Evolutionary conservation across 2,888 invertebrate genomes (phyloP).

Genomic region (Ganaspis brasiliensis): DNA sequence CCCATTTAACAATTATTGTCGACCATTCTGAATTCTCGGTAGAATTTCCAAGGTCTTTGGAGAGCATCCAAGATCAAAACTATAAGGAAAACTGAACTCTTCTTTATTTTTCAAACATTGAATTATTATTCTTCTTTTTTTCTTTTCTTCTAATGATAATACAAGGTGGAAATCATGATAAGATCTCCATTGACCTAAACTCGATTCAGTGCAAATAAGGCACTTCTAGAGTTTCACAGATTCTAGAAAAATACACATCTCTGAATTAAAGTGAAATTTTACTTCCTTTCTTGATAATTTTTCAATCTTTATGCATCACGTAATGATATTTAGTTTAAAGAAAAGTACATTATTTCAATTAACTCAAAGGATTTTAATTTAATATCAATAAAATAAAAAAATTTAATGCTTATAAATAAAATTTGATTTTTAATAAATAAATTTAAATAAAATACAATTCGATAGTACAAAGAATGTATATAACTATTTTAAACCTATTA

Average conservation of each 20-base stretch:
- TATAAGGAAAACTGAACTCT: neutral
- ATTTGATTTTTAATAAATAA: too few species aligned
- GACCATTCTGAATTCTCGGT: conserved; percentile 33
- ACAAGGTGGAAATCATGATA: neutral
- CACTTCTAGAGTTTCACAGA: neutral
- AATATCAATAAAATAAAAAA: too few species aligned
- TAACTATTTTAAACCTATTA: too few species aligned
- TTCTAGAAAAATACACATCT: neutral
- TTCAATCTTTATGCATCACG: neutral
- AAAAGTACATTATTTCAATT: too few species aligned
- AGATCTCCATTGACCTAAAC: neutral
- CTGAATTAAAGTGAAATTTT: neutral
- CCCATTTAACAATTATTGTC: conserved; percentile 50
- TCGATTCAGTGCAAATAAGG: neutral
- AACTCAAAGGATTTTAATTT: too few species aligned
- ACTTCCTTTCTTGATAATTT: neutral
- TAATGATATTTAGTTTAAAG: too few species aligned
- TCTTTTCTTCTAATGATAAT: neutral
- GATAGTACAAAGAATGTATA: too few species aligned
- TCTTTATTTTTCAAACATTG: neutral
- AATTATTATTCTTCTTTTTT: neutral
- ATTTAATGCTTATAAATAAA: too few species aligned
- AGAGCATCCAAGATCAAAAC: conserved; percentile 47
- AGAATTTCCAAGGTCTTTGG: conserved; percentile 50
- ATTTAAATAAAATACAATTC: too few species aligned